Percentiles rank a stretch among this genome's conserved stretches.
Evolutionary conservation across 2,113 vertebrate species (phyloP).

Genomic region (Tiliqua scincoides): DNA sequence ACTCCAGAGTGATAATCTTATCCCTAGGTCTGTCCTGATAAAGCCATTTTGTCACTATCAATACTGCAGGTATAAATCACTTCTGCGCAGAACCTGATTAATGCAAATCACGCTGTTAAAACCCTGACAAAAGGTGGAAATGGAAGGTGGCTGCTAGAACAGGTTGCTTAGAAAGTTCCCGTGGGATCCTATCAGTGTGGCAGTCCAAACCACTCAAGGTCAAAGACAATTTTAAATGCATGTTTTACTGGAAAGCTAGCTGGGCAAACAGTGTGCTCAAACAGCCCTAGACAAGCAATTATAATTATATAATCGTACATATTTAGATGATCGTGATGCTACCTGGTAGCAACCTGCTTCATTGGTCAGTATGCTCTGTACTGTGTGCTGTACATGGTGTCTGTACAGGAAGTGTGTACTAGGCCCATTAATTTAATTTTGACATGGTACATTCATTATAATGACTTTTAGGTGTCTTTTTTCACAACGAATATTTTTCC

Average conservation of each 20-base stretch:
- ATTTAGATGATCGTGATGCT: background rate
- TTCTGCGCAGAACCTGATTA: conserved; percentile 10
- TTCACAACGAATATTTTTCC: background rate
- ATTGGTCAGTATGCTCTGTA: background rate
- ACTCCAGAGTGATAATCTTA: background rate
- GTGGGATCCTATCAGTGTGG: background rate
- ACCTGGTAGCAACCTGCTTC: background rate
- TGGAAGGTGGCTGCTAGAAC: conserved; percentile 14
- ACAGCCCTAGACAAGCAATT: conserved; percentile 6
- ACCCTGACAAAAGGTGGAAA: background rate
- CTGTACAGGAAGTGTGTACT: no score
- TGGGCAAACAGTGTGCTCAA: background rate
- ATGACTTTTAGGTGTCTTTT: background rate
- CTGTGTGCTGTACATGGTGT: background rate
- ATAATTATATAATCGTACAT: background rate
- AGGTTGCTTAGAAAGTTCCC: background rate
- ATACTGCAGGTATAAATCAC: background rate
- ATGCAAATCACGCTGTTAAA: background rate
- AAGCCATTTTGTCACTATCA: background rate
- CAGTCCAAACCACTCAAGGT: background rate
- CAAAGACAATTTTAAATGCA: background rate
- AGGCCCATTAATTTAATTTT: background rate
- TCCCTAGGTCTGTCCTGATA: background rate
- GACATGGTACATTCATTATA: background rate
- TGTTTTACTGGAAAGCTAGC: background rate